phyloP scores from a whole-genome alignment of 2,888 invertebrate genomes.

The Eilema sororculum region DNA sequence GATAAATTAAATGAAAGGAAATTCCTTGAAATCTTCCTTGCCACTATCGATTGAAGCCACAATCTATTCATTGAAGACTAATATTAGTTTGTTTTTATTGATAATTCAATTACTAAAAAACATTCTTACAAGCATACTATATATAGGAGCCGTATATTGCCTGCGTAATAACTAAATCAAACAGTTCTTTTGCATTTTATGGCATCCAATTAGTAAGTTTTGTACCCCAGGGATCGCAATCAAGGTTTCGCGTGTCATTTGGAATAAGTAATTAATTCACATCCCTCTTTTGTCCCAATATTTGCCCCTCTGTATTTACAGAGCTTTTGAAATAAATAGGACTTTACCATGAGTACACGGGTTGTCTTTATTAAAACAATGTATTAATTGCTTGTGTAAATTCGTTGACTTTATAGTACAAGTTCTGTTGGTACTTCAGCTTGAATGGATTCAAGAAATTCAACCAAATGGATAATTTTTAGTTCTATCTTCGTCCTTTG shows the following conservation, averaged over 20 bases:
- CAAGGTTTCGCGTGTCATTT: constrained; percentile 46
- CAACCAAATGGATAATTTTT: neutral
- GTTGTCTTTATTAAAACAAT: constrained; percentile 27
- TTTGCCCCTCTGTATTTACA: constrained; percentile 23
- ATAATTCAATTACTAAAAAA: neutral
- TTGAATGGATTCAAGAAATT: neutral
- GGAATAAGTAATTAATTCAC: constrained; percentile 47
- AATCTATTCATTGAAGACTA: neutral
- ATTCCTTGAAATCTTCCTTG: no score
- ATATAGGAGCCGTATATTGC: neutral
- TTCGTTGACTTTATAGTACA: constrained; percentile 23
- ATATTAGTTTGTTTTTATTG: neutral
- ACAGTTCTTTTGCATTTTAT: constrained; percentile 16
- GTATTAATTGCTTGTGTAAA: constrained; percentile 19
- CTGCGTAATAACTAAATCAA: constrained; percentile 1
- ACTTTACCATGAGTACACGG: constrained; percentile 23
- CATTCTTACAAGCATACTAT: neutral
- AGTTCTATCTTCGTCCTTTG: neutral
- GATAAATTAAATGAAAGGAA: no score
- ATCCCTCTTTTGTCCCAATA: constrained; percentile 23
- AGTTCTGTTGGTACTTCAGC: neutral
- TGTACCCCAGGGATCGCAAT: constrained; percentile 33
- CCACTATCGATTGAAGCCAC: no score
- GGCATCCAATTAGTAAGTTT: constrained; percentile 39
- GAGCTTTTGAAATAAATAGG: constrained; percentile 34